Percentiles rank a stretch among this genome's conserved stretches.
phyloP scores from a whole-genome alignment of 2,888 invertebrate species.

The Cosmopolites sordidus region DNA sequence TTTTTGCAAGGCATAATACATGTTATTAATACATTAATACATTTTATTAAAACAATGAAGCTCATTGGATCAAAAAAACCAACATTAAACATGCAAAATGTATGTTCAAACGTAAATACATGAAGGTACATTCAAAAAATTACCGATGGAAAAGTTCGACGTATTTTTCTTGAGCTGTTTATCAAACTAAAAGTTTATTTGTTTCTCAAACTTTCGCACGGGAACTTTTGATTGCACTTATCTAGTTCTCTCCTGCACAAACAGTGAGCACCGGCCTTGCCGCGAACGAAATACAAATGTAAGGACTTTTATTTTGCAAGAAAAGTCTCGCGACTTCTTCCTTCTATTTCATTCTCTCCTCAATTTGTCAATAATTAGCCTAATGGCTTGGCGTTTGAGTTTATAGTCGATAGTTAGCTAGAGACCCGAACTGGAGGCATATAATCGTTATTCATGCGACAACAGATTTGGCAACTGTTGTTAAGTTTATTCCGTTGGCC shows the following conservation, averaged over 20 bases:
- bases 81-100: no score
- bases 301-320: not conserved
- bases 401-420: not conserved
- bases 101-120: no score
- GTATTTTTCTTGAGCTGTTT: no score
- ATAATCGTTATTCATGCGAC: constrained; percentile 17
- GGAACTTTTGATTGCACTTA: constrained; percentile 3
- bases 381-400: no score
- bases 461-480: constrained; percentile 30
- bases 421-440: constrained; percentile 6
- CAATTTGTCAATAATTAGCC: no score
- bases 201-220: constrained; percentile 3
- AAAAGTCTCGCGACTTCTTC: constrained; percentile 1
- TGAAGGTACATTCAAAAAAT: no score
- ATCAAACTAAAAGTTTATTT: constrained; percentile 9
- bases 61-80: no score
- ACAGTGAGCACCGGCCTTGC: constrained; percentile 6
- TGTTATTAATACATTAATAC: no score
- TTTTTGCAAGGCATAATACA: no score
- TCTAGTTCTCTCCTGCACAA: constrained; percentile 11
- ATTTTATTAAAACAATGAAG: no score
- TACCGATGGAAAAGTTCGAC: no score
- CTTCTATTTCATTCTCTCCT: no score
- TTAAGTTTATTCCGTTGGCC: constrained; percentile 38
- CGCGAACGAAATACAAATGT: constrained; percentile 9